Evolutionary conservation across 2,113 vertebrate genomes (phyloP).

Genomic region (Cyphomyrus discorhynchus): DNA sequence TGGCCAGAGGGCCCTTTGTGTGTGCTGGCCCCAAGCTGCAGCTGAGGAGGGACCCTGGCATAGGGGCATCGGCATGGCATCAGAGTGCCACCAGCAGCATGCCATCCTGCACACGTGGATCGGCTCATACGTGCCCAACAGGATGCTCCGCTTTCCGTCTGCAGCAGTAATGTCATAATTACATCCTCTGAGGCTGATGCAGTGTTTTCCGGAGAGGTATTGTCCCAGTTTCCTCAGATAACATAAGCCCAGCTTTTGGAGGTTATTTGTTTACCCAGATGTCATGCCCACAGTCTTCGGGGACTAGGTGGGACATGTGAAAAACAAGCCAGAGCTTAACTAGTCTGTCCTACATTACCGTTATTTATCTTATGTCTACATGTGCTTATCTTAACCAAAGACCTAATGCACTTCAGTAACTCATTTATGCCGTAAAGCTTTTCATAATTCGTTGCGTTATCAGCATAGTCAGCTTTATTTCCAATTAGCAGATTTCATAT

Average conservation of each 20-base stretch:
- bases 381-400: neutral
- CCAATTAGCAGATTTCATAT: neutral
- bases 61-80: neutral
- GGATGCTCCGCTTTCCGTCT: neutral
- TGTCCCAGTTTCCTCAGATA: slow-evolving; percentile 7
- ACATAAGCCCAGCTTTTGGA: neutral
- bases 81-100: neutral
- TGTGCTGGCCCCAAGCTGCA: neutral
- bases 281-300: neutral
- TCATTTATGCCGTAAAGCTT: neutral
- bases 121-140: neutral
- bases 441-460: neutral
- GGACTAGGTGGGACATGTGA: neutral
- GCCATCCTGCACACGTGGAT: neutral
- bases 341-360: neutral
- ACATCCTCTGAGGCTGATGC: neutral
- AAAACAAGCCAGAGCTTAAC: neutral
- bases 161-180: neutral
- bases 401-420: neutral
- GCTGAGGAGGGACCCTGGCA: neutral
- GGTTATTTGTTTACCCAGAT: neutral
- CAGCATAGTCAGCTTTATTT: neutral
- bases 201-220: neutral
- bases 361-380: neutral
- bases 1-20: neutral